Evolutionary conservation across 2,888 invertebrate genomes (phyloP), one percentile per base, ranked within the genome.

Genomic region (Isoperla grammatica): DNA sequence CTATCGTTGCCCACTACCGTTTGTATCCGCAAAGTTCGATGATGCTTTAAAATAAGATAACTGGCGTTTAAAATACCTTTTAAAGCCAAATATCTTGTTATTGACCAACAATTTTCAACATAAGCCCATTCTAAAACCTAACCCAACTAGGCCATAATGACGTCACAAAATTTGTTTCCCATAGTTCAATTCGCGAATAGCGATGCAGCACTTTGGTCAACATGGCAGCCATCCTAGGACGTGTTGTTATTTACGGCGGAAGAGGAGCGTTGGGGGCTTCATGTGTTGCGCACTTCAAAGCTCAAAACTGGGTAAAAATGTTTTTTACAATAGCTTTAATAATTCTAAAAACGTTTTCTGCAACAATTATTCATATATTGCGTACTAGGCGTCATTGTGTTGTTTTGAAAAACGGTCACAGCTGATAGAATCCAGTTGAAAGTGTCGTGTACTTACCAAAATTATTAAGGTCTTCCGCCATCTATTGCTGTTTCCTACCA

Each of bases 181-280:
- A 53, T 62, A 43, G 58, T 64, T 49, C 60, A 57, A 50, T 53
- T 46, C 50, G 53, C 22, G 29, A 22, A 60, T 43, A 55, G 56
- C 43, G 60, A 64, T 39, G 17, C 29, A 20, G 12, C 23, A 43
- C 17, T 56, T 42, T 12, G 46, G 40, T 56, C 48, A 56, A 64
- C 55, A 64, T 64, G 64, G 61, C 62, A 37, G 60, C 56, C 37
- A 39, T 62, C 6, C 29, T 60, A 20, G 86, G 88, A 70, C 85
- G 85, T 71, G 86, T 97, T 64, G 77, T 98, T 62, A 84, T 98
- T 67, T 98, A 98, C 74, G 98, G 98, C 61, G 98, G 98, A 42
- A 87, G 88, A 74, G 98, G 98, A 63, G 98, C 98, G 50, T 80
- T 98, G 57, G 98, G 98, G 50, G 87, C 91, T 2, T 86, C 86